Evolutionary conservation across 1,140 invertebrate genomes (phyloP).

Genomic region (Heliconius melpomene): DNA sequence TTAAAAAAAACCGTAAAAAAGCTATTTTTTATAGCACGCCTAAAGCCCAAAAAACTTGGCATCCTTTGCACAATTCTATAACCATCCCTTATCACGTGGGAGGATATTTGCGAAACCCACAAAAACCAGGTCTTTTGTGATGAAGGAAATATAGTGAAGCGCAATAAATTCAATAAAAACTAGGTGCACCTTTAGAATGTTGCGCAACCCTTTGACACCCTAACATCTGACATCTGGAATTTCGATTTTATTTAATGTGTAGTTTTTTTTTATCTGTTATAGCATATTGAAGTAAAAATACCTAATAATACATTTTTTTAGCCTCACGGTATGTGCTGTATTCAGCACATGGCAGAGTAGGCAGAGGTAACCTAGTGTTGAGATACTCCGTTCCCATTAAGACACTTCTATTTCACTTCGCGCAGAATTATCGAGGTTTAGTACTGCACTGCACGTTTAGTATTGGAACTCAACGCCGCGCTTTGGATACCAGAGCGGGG

Average conservation of each 20-base stretch:
- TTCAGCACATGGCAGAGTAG: too few species aligned
- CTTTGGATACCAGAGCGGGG: too few species aligned
- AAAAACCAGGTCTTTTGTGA: constrained; percentile 40
- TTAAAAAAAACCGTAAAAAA: background rate
- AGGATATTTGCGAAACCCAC: constrained; percentile 72
- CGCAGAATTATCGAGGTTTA: too few species aligned
- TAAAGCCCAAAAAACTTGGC: constrained; percentile 21
- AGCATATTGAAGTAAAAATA: background rate
- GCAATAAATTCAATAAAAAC: constrained; percentile 52
- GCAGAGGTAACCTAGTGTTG: too few species aligned
- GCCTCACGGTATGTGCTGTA: too few species aligned
- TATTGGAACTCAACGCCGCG: too few species aligned
- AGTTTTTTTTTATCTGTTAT: background rate
- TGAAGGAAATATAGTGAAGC: constrained; percentile 62
- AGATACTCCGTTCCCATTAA: too few species aligned
- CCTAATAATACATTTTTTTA: background rate
- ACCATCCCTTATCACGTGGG: constrained; percentile 47
- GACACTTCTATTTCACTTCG: too few species aligned
- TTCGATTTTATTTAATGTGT: background rate
- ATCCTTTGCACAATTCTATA: constrained; percentile 32
- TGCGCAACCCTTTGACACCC: constrained; percentile 36
- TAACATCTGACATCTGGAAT: constrained; percentile 12
- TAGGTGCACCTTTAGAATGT: constrained; percentile 52
- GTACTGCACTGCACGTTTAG: too few species aligned
- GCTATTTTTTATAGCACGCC: background rate